Evolutionary conservation across 2,113 vertebrate genomes (phyloP), one percentile per base, ranked within the genome.

Genomic region (Psittacula cyanocephala): DNA sequence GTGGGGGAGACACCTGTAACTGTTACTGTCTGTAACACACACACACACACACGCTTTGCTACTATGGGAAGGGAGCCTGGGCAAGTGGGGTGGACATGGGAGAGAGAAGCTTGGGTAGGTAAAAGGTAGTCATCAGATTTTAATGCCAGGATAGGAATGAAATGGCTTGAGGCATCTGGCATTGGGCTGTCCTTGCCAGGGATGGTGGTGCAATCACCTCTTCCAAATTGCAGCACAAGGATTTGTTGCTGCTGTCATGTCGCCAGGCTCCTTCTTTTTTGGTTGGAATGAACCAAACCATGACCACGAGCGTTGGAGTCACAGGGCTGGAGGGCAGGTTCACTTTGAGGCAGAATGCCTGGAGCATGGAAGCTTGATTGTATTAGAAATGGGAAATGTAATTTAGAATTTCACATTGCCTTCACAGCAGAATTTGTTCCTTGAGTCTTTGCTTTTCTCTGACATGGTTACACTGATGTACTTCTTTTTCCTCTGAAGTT

Each of bases 151-250:
- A 5, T 46, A 35, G 41, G 39, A 67, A 43, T 8, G 29, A 47
- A 68, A 27, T 43, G 62, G 35, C 55, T 44, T 35, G 68, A 65
- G 55, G 27, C 19, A 7, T 8, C 8, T 39, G 74, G n/a, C 17
- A 3, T 15, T 8, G 11, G 33, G 33, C 20, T 22, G 16, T 20
- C 55, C 24, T 44, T 27, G 33, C 27, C 53, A 39, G 20, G 2
- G 0, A 6, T 44, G 24, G 49, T 2, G 1, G 18, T 9, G 37
- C 2, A 0, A 9, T 50, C 22, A 62, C 22, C 20, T 49, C 12
- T 25, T 23, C 52, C 47, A n/a, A 7, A 11, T 6, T 5, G 27
- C 46, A 13, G 20, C 2, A 0, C 0, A 3, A 62, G 35, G 47
- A 29, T 24, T 35, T 81, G 31, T 28, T 39, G 19, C 25, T 68